phyloP scores from a whole-genome alignment of 2,113 vertebrate genomes.

The Grammomys surdaster region DNA sequence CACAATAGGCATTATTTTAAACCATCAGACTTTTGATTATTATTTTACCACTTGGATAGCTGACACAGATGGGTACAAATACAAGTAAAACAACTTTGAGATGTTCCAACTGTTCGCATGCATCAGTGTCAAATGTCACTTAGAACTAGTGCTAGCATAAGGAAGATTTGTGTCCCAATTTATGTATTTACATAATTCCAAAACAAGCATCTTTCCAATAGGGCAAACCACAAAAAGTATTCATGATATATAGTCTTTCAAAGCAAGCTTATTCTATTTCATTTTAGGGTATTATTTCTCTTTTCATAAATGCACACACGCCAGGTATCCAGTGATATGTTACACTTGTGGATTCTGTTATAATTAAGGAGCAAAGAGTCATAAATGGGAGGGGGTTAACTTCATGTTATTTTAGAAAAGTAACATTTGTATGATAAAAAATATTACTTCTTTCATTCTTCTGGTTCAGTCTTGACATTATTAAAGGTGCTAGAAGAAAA shows the following conservation, averaged over 20 bases:
- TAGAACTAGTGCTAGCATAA: conserved; percentile 15
- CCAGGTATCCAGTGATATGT: conserved; percentile 18
- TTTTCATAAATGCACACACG: conserved; percentile 36
- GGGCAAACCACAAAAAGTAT: conserved; percentile 39
- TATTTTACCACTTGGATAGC: conserved; percentile 66
- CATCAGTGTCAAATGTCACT: conserved; percentile 50
- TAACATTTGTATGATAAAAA: conserved; percentile 52
- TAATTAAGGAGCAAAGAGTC: conserved; percentile 27
- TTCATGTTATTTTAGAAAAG: conserved; percentile 27
- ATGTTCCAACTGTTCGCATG: conserved; percentile 59
- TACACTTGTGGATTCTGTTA: conserved; percentile 52
- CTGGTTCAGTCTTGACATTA: conserved; percentile 46
- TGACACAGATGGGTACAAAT: conserved; percentile 21
- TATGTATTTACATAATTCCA: conserved; percentile 12
- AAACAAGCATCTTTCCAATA: conserved; percentile 63
- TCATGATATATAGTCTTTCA: conserved; percentile 23
- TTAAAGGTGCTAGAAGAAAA: conserved; percentile 48
- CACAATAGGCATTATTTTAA: conserved; percentile 68
- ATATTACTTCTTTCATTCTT: conserved; percentile 10
- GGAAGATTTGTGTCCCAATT: conserved; percentile 35
- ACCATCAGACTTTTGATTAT: conserved; percentile 57
- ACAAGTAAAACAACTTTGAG: conserved; percentile 49
- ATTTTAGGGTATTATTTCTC: conserved; percentile 56
- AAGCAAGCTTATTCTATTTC: conserved; percentile 33
- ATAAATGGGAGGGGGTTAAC: conserved; percentile 41